A percentile compares a stretch with the other conserved stretches of the same genome.
Conservation (phyloP, 2,888 invertebrate species). For the Maniola hyperantus region DNA sequence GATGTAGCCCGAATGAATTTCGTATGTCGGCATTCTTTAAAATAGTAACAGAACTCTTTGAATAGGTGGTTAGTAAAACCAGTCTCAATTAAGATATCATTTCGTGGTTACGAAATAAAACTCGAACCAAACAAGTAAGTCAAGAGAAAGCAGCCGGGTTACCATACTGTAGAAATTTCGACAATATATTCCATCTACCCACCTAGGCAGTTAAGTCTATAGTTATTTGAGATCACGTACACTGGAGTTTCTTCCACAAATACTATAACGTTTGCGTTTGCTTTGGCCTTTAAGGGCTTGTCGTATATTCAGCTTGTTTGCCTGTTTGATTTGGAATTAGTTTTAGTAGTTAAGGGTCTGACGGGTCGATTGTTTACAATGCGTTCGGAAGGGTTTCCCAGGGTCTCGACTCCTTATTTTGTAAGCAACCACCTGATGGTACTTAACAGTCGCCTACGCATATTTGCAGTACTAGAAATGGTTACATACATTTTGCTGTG, state of each 20-base stretch:
- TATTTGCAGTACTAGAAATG: no score
- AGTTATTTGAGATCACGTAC: slow-evolving; percentile 43
- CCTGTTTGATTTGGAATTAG: slow-evolving; percentile 40
- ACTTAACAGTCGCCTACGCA: no score
- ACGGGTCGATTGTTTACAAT: slow-evolving; percentile 23
- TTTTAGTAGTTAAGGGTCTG: slow-evolving; percentile 29
- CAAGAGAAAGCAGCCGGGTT: slow-evolving; percentile 34
- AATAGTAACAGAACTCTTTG: no score
- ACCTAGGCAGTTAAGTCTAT: slow-evolving; percentile 39
- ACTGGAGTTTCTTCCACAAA: slow-evolving; percentile 52
- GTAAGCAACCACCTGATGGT: neutral
- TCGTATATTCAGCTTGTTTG: slow-evolving; percentile 56
- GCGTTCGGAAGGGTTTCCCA: slow-evolving; percentile 21
- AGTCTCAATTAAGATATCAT: slow-evolving; percentile 1
- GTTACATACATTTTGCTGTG: no score
- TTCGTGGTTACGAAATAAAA: slow-evolving; percentile 11
- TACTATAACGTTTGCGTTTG: slow-evolving; percentile 59
- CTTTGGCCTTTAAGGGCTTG: slow-evolving; percentile 61
- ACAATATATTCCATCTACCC: slow-evolving; percentile 30
- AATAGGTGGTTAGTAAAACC: neutral
- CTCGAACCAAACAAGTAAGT: neutral
- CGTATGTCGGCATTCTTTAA: no score
- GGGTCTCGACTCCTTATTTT: neutral
- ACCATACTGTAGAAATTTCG: slow-evolving; percentile 32
- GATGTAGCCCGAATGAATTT: no score